Evolutionary conservation across 2,797 vertebrate species (phyloP), one percentile per base, ranked within the genome.

Genomic region (Notamacropus eugenii): DNA sequence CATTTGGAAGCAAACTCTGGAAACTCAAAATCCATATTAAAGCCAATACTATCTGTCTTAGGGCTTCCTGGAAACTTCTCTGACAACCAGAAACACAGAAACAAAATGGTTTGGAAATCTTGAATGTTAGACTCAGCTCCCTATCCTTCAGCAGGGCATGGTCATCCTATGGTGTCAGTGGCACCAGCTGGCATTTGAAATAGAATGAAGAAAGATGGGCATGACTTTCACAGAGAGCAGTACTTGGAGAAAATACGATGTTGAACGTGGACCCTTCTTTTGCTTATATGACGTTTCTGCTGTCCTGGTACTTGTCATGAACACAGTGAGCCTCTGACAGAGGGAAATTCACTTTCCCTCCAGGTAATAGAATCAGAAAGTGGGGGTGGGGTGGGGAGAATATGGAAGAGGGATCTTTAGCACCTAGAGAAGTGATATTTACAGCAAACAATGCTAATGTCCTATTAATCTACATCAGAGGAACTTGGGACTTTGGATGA

Each of bases 371-470:
- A 74, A 74, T 74, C n/a, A 40, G n/a, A 19, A 74, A 74, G 34
- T 19, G 34, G 14, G 57, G 4, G 28, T 29, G 28, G 31, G n/a
- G 34, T 74, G n/a, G 67, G 19, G 67, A 40, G n/a, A 29, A 9
- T 16, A 6, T 24, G 59, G 59, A 62, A 62, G 31, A 4, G 9
- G n/a, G 67, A 5, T 74, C n/a, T 40, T n/a, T 74, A 74, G 28
- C 27, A 54, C 31, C 34, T 92, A 74, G 34, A 74, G 54, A 97
- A 92, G 9, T 96, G 52, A 54, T 87, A 54, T 12, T 96, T 97
- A 93, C 93, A 95, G 95, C n/a, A 90, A 27, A 8, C 92, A 40
- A 40, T 28, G 93, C 6, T 0, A 58, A 28, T 40, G 54, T 87
- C 29, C 57, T 90, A 93, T 54, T 94, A 95, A 57, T 95, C 58